These are phyloP conservation scores for Endotricha flammealis DNA, from an alignment of 2,888 invertebrate species.

Conservation along the genomic window DNA sequence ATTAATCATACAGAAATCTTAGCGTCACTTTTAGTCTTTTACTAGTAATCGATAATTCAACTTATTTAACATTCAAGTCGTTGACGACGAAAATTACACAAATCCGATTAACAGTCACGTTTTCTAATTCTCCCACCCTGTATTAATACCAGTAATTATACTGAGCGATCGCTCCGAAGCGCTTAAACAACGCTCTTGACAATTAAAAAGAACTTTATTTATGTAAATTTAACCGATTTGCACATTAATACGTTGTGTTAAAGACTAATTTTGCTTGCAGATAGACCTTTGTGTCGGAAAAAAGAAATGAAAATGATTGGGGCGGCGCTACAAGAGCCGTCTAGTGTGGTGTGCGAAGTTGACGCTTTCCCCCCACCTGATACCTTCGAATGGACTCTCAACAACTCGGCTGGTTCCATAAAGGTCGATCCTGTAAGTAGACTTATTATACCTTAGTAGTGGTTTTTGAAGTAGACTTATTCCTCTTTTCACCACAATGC, in stretches of 20 bases:
- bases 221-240: background rate
- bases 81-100: slow-evolving; percentile 7
- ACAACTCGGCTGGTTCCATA: slow-evolving; percentile 90
- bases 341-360: slow-evolving; percentile 88
- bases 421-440: slow-evolving; percentile 79
- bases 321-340: slow-evolving; percentile 89
- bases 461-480: too few relatives aligned
- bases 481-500: too few relatives aligned
- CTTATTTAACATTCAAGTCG: slow-evolving; percentile 6
- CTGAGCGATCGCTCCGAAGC: slow-evolving; percentile 11
- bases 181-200: slow-evolving; percentile 2
- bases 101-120: slow-evolving; percentile 9
- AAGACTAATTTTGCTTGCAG: slow-evolving; percentile 61
- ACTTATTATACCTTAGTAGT: too few relatives aligned
- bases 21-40: too few relatives aligned
- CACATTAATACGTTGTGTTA: background rate
- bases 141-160: slow-evolving; percentile 23
- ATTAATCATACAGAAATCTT: too few relatives aligned
- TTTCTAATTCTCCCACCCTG: slow-evolving; percentile 8
- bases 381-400: slow-evolving; percentile 92
- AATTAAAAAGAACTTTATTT: slow-evolving; percentile 6
- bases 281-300: slow-evolving; percentile 88
- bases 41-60: background rate
- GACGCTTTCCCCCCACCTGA: slow-evolving; percentile 91
- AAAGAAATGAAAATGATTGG: slow-evolving; percentile 91